A percentile compares a stretch with the other conserved stretches of the same genome.
Evolutionary conservation across 2,888 invertebrate genomes (phyloP).

Genomic region (Phorcus lineatus): DNA sequence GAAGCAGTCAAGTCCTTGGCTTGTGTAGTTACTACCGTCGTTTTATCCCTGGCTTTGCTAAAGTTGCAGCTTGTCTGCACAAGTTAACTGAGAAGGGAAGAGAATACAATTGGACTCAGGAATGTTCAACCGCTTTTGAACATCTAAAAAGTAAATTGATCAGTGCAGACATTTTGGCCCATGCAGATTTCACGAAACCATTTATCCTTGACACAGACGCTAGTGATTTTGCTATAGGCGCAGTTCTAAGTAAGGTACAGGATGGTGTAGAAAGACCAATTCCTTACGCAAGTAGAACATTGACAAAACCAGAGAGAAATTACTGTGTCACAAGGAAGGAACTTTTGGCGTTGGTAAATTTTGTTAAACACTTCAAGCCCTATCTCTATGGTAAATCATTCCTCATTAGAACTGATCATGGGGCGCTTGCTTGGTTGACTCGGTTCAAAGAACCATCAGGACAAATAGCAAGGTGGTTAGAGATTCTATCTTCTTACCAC

Average conservation of each 20-base stretch:
- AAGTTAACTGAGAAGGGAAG: constrained; percentile 29
- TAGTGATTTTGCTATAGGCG: no score
- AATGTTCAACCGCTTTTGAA: constrained; percentile 29
- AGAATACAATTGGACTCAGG: constrained; percentile 31
- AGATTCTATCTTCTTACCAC: no score
- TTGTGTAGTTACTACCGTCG: constrained; percentile 44
- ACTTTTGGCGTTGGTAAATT: no score
- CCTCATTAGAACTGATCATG: no score
- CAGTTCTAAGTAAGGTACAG: constrained; percentile 37
- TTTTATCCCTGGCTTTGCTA: constrained; percentile 41
- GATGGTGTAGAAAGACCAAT: constrained; percentile 33
- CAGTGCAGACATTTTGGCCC: constrained; percentile 31
- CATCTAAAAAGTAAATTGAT: constrained; percentile 19
- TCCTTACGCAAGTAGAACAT: constrained; percentile 32
- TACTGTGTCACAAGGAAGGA: constrained; percentile 39
- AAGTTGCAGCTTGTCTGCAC: constrained; percentile 40
- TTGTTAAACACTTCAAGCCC: no score
- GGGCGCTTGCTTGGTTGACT: no score
- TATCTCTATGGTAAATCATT: no score
- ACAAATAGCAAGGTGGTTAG: no score
- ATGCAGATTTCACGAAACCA: neutral
- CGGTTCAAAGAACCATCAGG: no score
- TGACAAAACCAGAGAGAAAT: constrained; percentile 26
- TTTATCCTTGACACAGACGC: constrained; percentile 38
- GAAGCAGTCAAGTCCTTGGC: constrained; percentile 34